phyloP scores from a whole-genome alignment of 2,113 vertebrate species.

The Zingel zingel region DNA sequence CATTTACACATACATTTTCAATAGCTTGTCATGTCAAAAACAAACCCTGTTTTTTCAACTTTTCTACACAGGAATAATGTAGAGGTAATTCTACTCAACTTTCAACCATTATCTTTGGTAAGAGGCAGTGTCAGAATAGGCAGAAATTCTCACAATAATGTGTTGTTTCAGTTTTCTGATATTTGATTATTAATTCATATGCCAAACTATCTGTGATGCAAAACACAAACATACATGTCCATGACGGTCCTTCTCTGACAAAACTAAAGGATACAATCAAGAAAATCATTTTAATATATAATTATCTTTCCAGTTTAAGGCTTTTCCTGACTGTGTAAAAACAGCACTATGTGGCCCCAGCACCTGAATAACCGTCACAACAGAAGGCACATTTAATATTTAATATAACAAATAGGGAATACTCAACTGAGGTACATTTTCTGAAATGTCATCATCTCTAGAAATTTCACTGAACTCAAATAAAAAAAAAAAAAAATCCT shows the following conservation, averaged over 20 bases:
- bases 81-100: not conserved
- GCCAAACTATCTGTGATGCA: not conserved
- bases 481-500: not conserved
- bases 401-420: slow-evolving; percentile 9
- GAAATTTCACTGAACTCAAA: slow-evolving; percentile 12
- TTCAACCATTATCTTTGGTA: slow-evolving; percentile 14
- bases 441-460: not conserved
- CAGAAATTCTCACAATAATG: not conserved
- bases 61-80: not conserved
- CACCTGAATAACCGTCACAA: slow-evolving; percentile 28
- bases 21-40: not conserved
- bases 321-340: slow-evolving; percentile 23
- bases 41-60: not conserved
- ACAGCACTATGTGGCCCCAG: not conserved
- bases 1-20: not conserved
- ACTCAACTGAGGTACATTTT: slow-evolving; percentile 26
- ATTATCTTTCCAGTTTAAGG: slow-evolving; percentile 16
- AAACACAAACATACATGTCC: not conserved
- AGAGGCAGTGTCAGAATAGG: not conserved
- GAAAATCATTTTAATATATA: not conserved
- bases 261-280: not conserved
- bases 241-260: not conserved
- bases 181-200: not conserved
- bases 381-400: slow-evolving; percentile 29
- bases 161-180: not conserved